These are phyloP conservation scores for Tetrao urogallus DNA, from an alignment of 2,113 vertebrate genomes.

Conservation along the genomic window DNA sequence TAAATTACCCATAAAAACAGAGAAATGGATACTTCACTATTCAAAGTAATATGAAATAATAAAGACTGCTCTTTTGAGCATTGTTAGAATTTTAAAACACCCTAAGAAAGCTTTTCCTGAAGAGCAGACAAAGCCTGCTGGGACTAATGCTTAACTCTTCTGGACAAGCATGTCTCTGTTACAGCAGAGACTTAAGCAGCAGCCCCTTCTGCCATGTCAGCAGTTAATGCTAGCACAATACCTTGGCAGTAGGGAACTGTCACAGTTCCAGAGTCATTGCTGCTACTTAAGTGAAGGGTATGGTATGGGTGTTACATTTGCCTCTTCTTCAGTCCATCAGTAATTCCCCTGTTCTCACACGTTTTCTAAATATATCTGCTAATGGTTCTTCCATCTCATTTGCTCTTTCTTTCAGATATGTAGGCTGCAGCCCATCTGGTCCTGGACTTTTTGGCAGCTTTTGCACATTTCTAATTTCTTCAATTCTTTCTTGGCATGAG, in stretches of 20 bases:
- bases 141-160: background rate
- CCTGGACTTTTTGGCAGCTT: constrained; percentile 23
- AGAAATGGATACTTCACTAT: background rate
- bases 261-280: background rate
- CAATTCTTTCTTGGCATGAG: background rate
- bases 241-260: background rate
- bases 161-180: background rate
- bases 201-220: constrained; percentile 11
- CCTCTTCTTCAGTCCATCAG: background rate
- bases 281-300: background rate
- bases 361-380: constrained; percentile 13
- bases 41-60: background rate
- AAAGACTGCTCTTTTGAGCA: background rate
- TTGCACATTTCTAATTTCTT: constrained; percentile 2
- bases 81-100: background rate
- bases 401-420: constrained; percentile 17
- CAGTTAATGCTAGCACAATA: background rate
- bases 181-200: background rate
- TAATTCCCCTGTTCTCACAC: background rate
- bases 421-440: constrained; percentile 35
- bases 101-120: background rate
- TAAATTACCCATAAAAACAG: background rate
- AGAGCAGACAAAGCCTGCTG: background rate
- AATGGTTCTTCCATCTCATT: constrained; percentile 12
- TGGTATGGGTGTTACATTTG: background rate